Evolutionary conservation across 2,797 vertebrate species (phyloP).

Genomic region (Graptemys geographica): DNA sequence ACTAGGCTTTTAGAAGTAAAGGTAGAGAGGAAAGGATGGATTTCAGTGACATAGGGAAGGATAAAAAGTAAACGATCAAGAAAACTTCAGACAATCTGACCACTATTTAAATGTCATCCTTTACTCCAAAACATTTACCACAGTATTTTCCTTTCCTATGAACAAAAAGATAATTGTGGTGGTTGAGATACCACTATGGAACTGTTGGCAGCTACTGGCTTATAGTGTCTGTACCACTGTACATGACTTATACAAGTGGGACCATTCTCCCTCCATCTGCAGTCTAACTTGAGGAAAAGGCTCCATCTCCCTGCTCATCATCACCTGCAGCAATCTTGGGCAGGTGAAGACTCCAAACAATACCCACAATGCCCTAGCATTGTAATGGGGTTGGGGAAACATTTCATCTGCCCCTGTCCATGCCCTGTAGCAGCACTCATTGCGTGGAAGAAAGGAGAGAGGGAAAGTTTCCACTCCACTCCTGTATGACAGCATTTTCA

Average conservation of each 20-base stretch:
- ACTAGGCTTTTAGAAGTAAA: not conserved
- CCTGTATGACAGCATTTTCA: not conserved
- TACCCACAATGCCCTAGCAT: not conserved
- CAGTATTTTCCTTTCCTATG: not conserved
- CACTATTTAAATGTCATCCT: not conserved
- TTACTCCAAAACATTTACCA: not conserved
- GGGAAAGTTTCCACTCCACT: not conserved
- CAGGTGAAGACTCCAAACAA: not conserved
- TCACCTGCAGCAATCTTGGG: not conserved
- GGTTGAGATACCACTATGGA: not conserved
- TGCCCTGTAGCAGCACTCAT: not conserved
- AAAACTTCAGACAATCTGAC: not conserved
- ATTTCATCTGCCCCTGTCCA: not conserved
- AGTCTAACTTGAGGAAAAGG: not conserved
- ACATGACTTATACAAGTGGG: not conserved
- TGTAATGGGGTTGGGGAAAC: not conserved
- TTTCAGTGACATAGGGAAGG: not conserved
- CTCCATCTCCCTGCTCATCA: not conserved
- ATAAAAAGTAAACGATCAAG: not conserved
- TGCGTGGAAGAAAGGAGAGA: not conserved
- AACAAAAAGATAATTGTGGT: not conserved
- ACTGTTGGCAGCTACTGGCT: not conserved
- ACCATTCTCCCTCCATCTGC: not conserved
- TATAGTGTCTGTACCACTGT: fast-evolving
- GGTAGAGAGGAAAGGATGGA: not conserved